Evolutionary conservation across 2,888 invertebrate genomes (phyloP).

Genomic region (Eristalinus sepulchralis): DNA sequence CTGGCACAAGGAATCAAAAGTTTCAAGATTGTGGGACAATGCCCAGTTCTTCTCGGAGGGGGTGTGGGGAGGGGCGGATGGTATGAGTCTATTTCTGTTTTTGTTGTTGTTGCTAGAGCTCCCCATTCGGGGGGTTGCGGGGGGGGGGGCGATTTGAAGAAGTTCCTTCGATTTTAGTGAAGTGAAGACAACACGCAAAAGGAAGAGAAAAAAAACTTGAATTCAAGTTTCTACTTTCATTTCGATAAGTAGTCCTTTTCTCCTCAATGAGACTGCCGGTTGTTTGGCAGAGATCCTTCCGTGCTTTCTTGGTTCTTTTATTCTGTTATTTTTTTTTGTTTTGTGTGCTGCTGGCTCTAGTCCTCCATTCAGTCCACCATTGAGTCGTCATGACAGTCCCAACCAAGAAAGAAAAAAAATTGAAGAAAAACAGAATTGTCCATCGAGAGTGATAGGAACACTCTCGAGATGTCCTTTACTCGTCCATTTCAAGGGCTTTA

Average conservation of each 20-base stretch:
- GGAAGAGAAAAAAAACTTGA: slow-evolving; percentile 27
- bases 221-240: slow-evolving; percentile 57
- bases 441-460: slow-evolving; percentile 37
- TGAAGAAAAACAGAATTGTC: slow-evolving; percentile 21
- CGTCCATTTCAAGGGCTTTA: slow-evolving; percentile 41
- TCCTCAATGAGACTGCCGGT: slow-evolving; percentile 21
- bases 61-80: no score
- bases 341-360: not conserved
- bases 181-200: slow-evolving; percentile 42
- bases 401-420: no score
- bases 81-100: slow-evolving; percentile 3
- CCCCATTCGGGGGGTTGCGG: not conserved
- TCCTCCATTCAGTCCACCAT: slow-evolving; percentile 20
- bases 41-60: not conserved
- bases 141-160: slow-evolving; percentile 24
- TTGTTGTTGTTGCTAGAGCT: not conserved
- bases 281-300: slow-evolving; percentile 13
- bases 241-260: slow-evolving; percentile 62
- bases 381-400: slow-evolving; percentile 58
- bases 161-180: slow-evolving; percentile 38
- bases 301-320: not conserved
- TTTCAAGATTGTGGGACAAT: slow-evolving; percentile 45
- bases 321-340: slow-evolving; percentile 16
- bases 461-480: slow-evolving; percentile 32
- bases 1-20: slow-evolving; percentile 64